These are phyloP conservation scores for Schrankia costaestrigalis DNA, from an alignment of 2,888 invertebrate genomes.

Conservation along the genomic window DNA sequence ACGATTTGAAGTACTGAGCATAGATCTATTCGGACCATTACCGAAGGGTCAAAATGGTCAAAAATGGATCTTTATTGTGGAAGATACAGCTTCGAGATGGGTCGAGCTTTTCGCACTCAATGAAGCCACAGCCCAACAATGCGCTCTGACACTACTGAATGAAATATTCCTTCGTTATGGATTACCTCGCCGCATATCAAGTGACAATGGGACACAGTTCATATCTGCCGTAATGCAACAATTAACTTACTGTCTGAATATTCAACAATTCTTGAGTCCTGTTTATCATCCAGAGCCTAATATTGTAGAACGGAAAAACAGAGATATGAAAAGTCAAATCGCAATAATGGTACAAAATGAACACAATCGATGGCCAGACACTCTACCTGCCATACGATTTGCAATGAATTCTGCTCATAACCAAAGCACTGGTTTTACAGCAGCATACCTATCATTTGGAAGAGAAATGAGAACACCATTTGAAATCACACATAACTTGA, in stretches of 20 bases:
- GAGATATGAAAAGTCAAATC: conserved; percentile 19
- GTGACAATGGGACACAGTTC: conserved; percentile 48
- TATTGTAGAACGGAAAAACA: conserved; percentile 18
- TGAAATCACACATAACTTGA: background rate
- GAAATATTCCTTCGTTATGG: conserved; percentile 35
- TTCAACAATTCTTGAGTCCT: conserved; percentile 33
- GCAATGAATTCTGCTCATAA: conserved; percentile 14
- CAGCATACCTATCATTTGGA: conserved; percentile 17
- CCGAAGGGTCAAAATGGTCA: conserved; percentile 6
- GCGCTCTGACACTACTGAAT: conserved; percentile 35
- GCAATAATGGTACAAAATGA: conserved; percentile 1
- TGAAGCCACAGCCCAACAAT: conserved; percentile 28
- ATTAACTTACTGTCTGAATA: conserved; percentile 18
- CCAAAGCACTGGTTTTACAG: conserved; percentile 4
- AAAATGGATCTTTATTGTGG: conserved; percentile 25
- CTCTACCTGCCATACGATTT: conserved; percentile 11
- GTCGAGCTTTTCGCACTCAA: conserved; percentile 30
- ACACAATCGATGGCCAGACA: conserved; percentile 9
- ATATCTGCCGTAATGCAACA: conserved; percentile 43
- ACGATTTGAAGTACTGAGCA: conserved; percentile 33
- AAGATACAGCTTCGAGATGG: conserved; percentile 30
- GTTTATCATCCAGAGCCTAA: conserved; percentile 41
- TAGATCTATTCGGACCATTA: conserved; percentile 38
- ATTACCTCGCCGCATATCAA: conserved; percentile 28
- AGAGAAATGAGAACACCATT: conserved; percentile 6